Percentiles rank a stretch among this genome's conserved stretches.
phyloP scores from a whole-genome alignment of 2,888 invertebrate species.

The Pseudeuparius sepicola region DNA sequence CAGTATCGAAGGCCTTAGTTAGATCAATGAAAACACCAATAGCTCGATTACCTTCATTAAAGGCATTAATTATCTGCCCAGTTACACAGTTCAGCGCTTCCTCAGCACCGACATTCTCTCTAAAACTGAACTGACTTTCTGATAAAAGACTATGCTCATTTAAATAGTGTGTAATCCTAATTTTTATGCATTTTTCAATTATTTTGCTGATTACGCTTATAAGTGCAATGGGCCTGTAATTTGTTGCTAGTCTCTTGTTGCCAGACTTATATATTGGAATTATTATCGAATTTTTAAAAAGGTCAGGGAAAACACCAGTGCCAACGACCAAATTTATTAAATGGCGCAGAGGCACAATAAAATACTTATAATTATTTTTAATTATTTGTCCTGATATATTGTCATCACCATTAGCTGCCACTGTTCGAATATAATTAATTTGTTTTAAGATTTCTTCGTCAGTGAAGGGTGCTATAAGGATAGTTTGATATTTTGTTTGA shows the following conservation, averaged over 20 bases:
- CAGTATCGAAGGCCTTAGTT: conserved; percentile 3
- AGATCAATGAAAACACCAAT: conserved; percentile 3
- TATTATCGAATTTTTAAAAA: conserved; percentile 2
- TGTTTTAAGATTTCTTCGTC: background rate
- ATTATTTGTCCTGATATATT: background rate
- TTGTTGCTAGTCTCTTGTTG: background rate
- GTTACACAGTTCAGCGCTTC: background rate
- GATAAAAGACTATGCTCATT: conserved; percentile 1
- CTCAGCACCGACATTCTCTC: background rate
- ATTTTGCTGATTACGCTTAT: background rate
- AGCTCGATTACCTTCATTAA: background rate
- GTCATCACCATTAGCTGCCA: background rate
- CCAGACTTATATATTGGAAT: conserved; percentile 2
- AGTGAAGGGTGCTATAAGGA: background rate
- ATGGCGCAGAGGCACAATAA: background rate
- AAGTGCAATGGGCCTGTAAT: background rate
- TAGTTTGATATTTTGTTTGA: background rate
- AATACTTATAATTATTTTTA: background rate
- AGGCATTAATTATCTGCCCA: background rate
- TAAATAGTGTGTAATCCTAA: background rate
- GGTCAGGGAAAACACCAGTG: conserved; percentile 1
- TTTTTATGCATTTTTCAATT: conserved; percentile 5
- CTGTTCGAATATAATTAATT: too few relatives aligned
- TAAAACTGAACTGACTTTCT: conserved; percentile 1
- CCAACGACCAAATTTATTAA: background rate